phyloP scores from a whole-genome alignment of 2,888 invertebrate species.

The Formica aserva region DNA sequence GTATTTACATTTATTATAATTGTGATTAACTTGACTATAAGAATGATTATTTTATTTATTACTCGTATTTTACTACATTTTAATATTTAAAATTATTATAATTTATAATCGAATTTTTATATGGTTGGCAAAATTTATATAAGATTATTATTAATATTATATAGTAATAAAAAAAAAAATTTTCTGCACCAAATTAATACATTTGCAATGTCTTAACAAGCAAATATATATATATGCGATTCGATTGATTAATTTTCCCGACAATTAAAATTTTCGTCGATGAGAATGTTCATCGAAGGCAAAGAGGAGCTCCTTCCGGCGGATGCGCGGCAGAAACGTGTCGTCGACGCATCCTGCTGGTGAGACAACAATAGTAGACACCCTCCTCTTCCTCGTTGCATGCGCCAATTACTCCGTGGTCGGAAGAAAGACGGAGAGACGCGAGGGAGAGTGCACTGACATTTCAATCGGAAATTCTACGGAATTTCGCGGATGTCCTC shows the following conservation, averaged over 20 bases:
- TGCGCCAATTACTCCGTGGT: conserved; percentile 65
- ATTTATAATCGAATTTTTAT: neutral
- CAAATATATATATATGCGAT: neutral
- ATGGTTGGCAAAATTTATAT: neutral
- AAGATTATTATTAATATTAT: neutral
- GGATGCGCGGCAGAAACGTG: conserved; percentile 76
- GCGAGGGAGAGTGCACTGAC: neutral
- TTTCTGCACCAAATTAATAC: neutral
- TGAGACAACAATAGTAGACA: conserved; percentile 70
- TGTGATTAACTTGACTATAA: too few species aligned
- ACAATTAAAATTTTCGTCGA: conserved; percentile 15
- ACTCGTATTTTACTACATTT: too few species aligned
- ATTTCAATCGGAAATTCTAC: conserved; percentile 13
- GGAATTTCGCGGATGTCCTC: neutral
- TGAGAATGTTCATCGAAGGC: conserved; percentile 61
- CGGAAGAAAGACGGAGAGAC: conserved; percentile 12
- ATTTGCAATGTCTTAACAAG: neutral
- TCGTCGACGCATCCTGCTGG: conserved; percentile 76
- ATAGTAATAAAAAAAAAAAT: neutral
- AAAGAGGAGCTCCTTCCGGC: conserved; percentile 77
- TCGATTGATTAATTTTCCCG: neutral
- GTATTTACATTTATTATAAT: too few species aligned
- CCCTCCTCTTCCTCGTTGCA: conserved; percentile 66
- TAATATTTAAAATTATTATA: too few species aligned
- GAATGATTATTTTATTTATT: too few species aligned